Conservation (phyloP, 2,888 invertebrate species). For the Lasioglossum pauxillum region DNA sequence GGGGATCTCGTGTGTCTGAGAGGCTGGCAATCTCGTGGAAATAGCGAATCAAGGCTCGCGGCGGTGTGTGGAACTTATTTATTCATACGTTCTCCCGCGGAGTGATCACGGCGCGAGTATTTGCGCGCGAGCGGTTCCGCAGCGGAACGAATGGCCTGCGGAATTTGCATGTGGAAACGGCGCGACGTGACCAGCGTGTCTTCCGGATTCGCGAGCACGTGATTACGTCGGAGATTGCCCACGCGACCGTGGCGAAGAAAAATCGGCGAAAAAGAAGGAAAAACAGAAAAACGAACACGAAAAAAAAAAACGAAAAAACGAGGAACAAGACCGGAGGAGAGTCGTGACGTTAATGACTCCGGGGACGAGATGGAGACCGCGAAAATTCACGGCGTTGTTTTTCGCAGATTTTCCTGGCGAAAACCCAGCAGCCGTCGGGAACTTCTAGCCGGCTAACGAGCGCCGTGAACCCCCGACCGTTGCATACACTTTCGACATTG, state of each 20-base stretch:
- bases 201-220: slow-evolving; percentile 4
- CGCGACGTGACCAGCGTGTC: not conserved
- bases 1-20: not conserved
- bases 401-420: not conserved
- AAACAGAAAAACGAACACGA: not conserved
- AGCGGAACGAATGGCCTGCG: slow-evolving; percentile 2
- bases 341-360: slow-evolving; percentile 3
- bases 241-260: no score
- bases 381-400: slow-evolving; percentile 18
- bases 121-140: not conserved
- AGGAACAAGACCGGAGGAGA: not conserved
- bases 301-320: not conserved
- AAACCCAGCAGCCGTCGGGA: not conserved
- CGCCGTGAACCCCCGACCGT: not conserved
- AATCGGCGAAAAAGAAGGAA: no score
- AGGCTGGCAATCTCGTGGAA: not conserved
- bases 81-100: not conserved
- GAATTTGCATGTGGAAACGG: slow-evolving; percentile 22
- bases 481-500: not conserved
- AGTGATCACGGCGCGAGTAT: not conserved
- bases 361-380: not conserved
- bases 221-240: slow-evolving; percentile 8
- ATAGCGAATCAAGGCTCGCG: not conserved
- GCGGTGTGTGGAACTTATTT: not conserved
- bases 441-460: not conserved